Conservation (phyloP, 2,888 invertebrate species). For the Nemapogon koenigi region DNA sequence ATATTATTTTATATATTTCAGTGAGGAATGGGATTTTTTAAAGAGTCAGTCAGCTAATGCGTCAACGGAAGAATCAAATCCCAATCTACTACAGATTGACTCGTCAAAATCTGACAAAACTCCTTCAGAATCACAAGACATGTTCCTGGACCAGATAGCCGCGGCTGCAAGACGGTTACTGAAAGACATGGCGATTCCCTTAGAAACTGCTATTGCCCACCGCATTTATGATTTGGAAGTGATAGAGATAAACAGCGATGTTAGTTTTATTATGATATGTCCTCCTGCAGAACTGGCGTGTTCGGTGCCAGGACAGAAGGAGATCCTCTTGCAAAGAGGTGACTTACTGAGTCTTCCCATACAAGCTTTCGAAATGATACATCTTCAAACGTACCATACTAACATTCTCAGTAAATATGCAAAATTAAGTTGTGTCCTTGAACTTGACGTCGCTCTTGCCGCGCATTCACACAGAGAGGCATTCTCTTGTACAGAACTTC, state of each 20-base stretch:
- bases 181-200: conserved; percentile 79
- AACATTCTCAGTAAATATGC: conserved; percentile 92
- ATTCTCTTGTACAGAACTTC: conserved; percentile 88
- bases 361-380: conserved; percentile 94
- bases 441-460: conserved; percentile 89
- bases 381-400: conserved; percentile 91
- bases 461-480: conserved; percentile 95
- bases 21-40: conserved; percentile 95
- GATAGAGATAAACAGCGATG: conserved; percentile 88
- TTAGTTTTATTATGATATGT: conserved; percentile 90
- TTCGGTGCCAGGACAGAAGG: conserved; percentile 85
- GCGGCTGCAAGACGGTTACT: conserved; percentile 77
- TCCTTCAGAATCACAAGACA: conserved; percentile 79
- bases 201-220: conserved; percentile 74
- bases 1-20: conserved; percentile 52
- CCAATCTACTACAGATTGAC: conserved; percentile 37
- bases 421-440: conserved; percentile 89
- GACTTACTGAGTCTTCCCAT: conserved; percentile 91
- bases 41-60: conserved; percentile 62
- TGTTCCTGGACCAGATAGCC: conserved; percentile 80
- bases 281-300: conserved; percentile 94
- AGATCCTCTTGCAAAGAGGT: conserved; percentile 82
- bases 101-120: conserved; percentile 32
- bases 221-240: conserved; percentile 93
- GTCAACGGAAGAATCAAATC: conserved; percentile 30